A percentile compares a stretch with the other conserved stretches of the same genome.
Conservation (phyloP, 1,140 invertebrate genomes). For the Macrotrachela quadricornifera region DNA sequence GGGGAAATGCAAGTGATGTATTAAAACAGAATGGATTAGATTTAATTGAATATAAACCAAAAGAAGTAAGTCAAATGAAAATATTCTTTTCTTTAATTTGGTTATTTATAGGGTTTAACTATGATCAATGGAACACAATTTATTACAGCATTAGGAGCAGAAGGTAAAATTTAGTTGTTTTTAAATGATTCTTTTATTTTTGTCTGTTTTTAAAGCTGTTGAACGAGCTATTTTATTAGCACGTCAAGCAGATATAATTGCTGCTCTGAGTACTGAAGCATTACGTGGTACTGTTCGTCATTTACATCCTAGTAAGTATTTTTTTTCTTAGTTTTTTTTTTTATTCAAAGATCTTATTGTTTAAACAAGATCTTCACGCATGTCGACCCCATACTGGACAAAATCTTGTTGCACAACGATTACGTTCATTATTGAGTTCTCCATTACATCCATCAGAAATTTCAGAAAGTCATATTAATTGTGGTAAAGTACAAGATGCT, state of each 20-base stretch:
- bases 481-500: slow-evolving; percentile 49
- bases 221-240: slow-evolving; percentile 41
- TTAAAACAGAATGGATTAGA: slow-evolving; percentile 38
- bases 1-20: slow-evolving; percentile 44
- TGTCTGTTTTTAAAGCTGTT: slow-evolving; percentile 30
- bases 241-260: slow-evolving; percentile 47
- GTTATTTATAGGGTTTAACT: slow-evolving; percentile 36
- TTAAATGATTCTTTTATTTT: neutral
- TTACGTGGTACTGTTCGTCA: slow-evolving; percentile 48
- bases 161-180: slow-evolving; percentile 26
- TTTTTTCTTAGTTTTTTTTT: neutral
- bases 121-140: slow-evolving; percentile 54
- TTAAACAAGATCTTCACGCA: slow-evolving; percentile 38
- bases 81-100: neutral
- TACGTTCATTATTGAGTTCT: slow-evolving; percentile 45
- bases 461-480: slow-evolving; percentile 48
- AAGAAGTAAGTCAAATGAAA: slow-evolving; percentile 35
- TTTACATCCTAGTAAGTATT: slow-evolving; percentile 40
- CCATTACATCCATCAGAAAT: slow-evolving; percentile 46
- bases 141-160: slow-evolving; percentile 45
- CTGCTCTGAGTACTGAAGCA: slow-evolving; percentile 46
- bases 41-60: slow-evolving; percentile 41
- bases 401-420: slow-evolving; percentile 38
- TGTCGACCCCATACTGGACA: slow-evolving; percentile 47
- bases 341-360: neutral